phyloP scores from a whole-genome alignment of 2,888 invertebrate genomes.

The Camptogramma bilineatum region DNA sequence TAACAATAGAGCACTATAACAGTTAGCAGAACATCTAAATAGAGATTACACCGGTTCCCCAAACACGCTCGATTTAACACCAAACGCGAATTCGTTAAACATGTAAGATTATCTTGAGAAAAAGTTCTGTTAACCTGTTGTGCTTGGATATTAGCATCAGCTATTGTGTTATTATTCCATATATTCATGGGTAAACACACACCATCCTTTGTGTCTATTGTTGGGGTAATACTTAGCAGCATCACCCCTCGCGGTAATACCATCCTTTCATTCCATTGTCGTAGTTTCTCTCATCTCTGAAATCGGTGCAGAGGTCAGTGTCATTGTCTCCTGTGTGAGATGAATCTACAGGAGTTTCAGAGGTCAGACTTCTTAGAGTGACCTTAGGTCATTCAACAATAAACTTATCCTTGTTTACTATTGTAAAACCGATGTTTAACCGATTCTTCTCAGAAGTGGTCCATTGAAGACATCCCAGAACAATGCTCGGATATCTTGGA shows the following conservation, averaged over 20 bases:
- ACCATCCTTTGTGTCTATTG: slow-evolving; percentile 79
- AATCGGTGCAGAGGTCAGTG: slow-evolving; percentile 29
- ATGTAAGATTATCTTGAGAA: slow-evolving; percentile 81
- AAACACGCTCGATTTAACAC: slow-evolving; percentile 82
- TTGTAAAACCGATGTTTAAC: slow-evolving; percentile 70
- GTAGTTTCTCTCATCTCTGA: slow-evolving; percentile 52
- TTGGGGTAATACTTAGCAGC: slow-evolving; percentile 80
- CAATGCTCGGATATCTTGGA: slow-evolving; percentile 62
- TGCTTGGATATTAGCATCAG: slow-evolving; percentile 73
- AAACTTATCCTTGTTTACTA: slow-evolving; percentile 70
- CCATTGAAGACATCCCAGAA: slow-evolving; percentile 66
- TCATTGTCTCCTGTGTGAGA: slow-evolving; percentile 29
- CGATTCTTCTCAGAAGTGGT: slow-evolving; percentile 53
- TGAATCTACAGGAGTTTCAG: slow-evolving; percentile 49
- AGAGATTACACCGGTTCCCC: slow-evolving; percentile 73
- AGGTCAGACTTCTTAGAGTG: slow-evolving; percentile 71
- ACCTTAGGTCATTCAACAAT: slow-evolving; percentile 80
- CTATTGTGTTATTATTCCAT: slow-evolving; percentile 73
- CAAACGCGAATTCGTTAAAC: slow-evolving; percentile 85
- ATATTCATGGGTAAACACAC: slow-evolving; percentile 86
- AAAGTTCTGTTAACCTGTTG: slow-evolving; percentile 80
- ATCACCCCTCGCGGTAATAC: slow-evolving; percentile 78
- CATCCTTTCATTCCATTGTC: slow-evolving; percentile 72
- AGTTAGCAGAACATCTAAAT: slow-evolving; percentile 78
- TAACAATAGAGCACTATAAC: slow-evolving; percentile 71